Percentiles rank a stretch among this genome's conserved stretches.
Evolutionary conservation across 2,113 vertebrate genomes (phyloP).

Genomic region (Gyps fulvus): DNA sequence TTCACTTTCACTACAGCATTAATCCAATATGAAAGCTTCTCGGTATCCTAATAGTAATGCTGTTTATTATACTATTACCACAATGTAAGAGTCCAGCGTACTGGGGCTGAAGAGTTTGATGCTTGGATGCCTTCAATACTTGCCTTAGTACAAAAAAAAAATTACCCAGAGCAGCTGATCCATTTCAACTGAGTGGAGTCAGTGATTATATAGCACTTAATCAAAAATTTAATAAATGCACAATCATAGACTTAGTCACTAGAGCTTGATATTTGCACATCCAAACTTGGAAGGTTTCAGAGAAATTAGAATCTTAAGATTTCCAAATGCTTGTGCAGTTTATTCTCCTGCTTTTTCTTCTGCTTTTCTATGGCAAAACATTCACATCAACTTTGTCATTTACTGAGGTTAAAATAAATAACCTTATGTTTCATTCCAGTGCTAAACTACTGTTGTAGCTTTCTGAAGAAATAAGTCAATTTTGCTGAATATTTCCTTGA

Average conservation of each 20-base stretch:
- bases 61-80: neutral
- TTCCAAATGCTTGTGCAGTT: neutral
- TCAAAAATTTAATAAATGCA: neutral
- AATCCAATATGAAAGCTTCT: neutral
- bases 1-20: neutral
- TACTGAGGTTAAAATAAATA: neutral
- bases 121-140: neutral
- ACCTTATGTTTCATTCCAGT: neutral
- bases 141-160: neutral
- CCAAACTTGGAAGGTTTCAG: neutral
- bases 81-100: neutral
- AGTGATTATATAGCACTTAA: neutral
- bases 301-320: neutral
- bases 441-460: neutral
- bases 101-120: neutral
- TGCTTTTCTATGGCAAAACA: neutral
- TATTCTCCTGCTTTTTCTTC: neutral
- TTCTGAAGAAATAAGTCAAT: neutral
- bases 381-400: neutral
- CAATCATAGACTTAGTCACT: neutral
- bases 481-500: neutral
- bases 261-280: neutral
- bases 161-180: neutral
- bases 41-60: neutral
- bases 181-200: neutral